phyloP scores from a whole-genome alignment of 1,140 invertebrate species.

The Orchesella cincta region DNA sequence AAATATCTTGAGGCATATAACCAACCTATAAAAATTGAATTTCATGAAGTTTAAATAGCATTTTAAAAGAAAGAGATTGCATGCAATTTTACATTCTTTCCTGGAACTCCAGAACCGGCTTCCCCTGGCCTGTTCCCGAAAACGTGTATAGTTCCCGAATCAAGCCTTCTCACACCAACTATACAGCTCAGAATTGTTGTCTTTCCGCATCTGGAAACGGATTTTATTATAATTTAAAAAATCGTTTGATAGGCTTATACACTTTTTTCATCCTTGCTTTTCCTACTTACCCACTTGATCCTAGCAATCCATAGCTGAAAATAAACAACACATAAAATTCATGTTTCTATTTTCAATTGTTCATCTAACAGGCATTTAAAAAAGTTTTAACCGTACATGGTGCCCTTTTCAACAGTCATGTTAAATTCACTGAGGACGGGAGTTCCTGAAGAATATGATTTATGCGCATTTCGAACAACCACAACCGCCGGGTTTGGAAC shows the following conservation, averaged over 20 bases:
- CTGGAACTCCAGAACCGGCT: conserved; percentile 55
- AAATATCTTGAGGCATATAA: conserved; percentile 58
- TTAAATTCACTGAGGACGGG: conserved; percentile 55
- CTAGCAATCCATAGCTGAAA: conserved; percentile 56
- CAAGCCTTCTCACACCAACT: conserved; percentile 55
- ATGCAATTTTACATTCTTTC: no score
- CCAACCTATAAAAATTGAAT: no score
- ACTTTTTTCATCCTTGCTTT: no score
- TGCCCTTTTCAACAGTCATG: conserved; percentile 56
- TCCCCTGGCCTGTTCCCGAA: conserved; percentile 56
- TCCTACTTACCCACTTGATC: no score
- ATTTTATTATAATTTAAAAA: no score
- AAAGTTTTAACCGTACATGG: conserved; percentile 52
- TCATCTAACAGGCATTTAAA: neutral
- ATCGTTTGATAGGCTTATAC: no score
- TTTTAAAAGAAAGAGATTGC: no score
- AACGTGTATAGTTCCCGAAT: conserved; percentile 55
- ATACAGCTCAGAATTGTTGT: conserved; percentile 57
- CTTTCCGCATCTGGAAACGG: conserved; percentile 60
- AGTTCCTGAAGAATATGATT: neutral
- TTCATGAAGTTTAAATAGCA: no score
- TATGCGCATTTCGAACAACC: conserved; percentile 2
- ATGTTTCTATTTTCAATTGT: neutral
- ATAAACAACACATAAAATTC: neutral
- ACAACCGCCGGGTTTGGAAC: neutral